Evolutionary conservation across 2,888 invertebrate species (phyloP), one percentile per base, ranked within the genome.

Genomic region (Drosophila neonasuta): DNA sequence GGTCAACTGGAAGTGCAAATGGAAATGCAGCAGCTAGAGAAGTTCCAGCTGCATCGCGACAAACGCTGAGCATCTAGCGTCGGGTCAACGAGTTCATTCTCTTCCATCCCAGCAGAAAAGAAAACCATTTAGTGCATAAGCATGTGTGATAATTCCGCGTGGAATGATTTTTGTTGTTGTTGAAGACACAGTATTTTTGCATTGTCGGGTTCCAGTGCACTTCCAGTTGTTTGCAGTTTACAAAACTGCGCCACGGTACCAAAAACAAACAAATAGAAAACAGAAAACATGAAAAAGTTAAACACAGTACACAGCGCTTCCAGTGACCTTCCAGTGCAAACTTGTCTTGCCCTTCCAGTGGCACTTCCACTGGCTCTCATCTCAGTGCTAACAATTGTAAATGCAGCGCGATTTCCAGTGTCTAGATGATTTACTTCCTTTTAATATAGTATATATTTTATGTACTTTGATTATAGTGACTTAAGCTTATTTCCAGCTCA

Each of bases 131-230:
- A 68, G 59, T 50, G 64, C 56, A 72, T 76, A 80, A 79, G 84
- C 80, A 76, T 69, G 74, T 85, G 80, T 80, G 80, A 80, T 80
- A 80, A 85, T 78, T 85, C 84, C 79, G 48, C 13, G 48, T 30
- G 74, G 74, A 74, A 74, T 74, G 39, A 61, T 61, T 68, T 64
- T 36, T 10, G 20, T 10, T 24, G 1, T 39, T 13, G 39, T 39
- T 13, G 24, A 24, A 24, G 24, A 13, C 13, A 3, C 39, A 36
- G 36, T 36, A 36, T 36, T 36, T n/a, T n/a, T 24, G 24, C 24
- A 24, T 32, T 10, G 32, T 6, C 7, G 32, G 32, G 24, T 50
- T 51, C 50, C 48, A 57, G 30, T 29, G 24, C 8, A 24, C 51
- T 52, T 46, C 39, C 46, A 60, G 17, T 41, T 30, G 24, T 20